These are phyloP conservation scores for Anorthoa munda DNA, from an alignment of 2,888 invertebrate species.

Conservation along the genomic window DNA sequence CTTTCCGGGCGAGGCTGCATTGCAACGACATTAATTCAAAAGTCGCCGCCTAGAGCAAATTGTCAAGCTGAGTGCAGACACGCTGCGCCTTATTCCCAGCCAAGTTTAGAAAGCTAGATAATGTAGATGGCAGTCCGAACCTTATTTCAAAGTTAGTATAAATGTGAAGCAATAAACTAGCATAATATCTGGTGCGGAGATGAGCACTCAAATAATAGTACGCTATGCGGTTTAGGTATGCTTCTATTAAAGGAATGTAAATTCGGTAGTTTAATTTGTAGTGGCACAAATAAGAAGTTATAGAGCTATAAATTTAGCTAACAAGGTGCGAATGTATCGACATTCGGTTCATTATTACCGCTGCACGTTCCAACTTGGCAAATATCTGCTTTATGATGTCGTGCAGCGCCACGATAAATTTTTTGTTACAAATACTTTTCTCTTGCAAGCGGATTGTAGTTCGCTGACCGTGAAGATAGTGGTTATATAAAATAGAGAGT, in stretches of 20 bases:
- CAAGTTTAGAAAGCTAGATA: constrained; percentile 66
- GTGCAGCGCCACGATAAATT: constrained; percentile 46
- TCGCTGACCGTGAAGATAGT: constrained; percentile 16
- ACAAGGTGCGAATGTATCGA: constrained; percentile 56
- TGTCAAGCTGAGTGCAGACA: constrained; percentile 68
- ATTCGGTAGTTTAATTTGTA: constrained; percentile 52
- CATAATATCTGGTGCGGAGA: constrained; percentile 49
- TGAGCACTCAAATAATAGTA: constrained; percentile 37
- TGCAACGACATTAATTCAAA: constrained; percentile 76
- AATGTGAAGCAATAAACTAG: constrained; percentile 46
- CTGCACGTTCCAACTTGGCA: constrained; percentile 54
- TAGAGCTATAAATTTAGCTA: constrained; percentile 47
- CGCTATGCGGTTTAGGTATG: constrained; percentile 20
- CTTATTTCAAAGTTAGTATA: constrained; percentile 51
- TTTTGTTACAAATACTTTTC: constrained; percentile 46
- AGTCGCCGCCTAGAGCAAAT: constrained; percentile 69
- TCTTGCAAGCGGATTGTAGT: constrained; percentile 33
- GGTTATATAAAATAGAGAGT: neutral
- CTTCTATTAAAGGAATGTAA: constrained; percentile 34
- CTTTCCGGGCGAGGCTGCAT: constrained; percentile 68
- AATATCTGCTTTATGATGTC: constrained; percentile 54
- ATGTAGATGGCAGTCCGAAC: constrained; percentile 41
- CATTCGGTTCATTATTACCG: constrained; percentile 55
- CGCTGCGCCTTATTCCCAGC: constrained; percentile 57
- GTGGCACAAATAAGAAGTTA: constrained; percentile 44